Conservation (phyloP, 2,113 vertebrate genomes). For the Felis chaus region DNA sequence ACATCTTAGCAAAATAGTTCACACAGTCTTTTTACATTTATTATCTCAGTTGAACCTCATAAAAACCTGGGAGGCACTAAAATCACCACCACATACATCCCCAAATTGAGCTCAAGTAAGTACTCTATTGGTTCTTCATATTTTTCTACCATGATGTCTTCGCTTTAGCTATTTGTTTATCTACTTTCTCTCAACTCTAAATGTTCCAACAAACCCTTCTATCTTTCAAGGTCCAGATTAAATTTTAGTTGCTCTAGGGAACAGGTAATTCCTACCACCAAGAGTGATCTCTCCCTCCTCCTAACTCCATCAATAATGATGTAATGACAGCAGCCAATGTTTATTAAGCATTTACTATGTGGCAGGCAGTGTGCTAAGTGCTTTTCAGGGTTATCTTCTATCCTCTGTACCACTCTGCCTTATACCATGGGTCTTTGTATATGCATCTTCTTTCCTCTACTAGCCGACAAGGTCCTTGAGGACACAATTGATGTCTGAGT, state of each 20-base stretch:
- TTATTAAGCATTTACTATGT: neutral
- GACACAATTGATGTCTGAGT: conserved; percentile 27
- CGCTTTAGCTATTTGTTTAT: neutral
- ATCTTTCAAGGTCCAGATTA: neutral
- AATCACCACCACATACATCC: neutral
- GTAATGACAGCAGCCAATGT: neutral
- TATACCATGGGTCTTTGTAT: neutral
- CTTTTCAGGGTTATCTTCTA: neutral
- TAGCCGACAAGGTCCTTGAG: neutral
- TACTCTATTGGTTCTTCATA: neutral
- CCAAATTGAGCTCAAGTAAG: neutral
- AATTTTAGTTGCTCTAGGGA: neutral
- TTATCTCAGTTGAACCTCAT: neutral
- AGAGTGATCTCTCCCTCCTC: neutral
- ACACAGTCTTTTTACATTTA: neutral
- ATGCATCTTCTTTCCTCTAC: neutral
- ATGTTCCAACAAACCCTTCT: neutral
- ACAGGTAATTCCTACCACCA: neutral
- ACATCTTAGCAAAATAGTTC: neutral
- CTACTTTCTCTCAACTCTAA: neutral
- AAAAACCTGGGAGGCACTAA: neutral
- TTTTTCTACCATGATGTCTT: neutral
- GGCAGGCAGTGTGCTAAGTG: neutral
- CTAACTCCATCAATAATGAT: neutral
- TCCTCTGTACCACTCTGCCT: neutral